These are phyloP conservation scores for Acanthopagrus latus DNA, from an alignment of 2,797 vertebrate genomes.

Conservation along the genomic window DNA sequence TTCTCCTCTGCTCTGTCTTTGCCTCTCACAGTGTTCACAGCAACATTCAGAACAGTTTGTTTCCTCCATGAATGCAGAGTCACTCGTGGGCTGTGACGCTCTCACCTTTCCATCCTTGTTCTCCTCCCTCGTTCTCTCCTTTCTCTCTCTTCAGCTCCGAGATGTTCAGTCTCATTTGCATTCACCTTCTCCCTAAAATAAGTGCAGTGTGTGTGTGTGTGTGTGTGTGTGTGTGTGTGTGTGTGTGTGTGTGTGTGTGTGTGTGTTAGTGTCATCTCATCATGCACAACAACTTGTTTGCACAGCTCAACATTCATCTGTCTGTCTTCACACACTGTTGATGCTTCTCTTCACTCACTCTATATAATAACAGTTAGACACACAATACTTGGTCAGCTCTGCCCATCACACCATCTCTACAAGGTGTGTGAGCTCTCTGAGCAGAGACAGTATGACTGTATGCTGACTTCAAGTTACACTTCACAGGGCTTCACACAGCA, in stretches of 20 bases:
- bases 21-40: conserved; percentile 9
- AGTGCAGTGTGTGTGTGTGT: too few relatives aligned
- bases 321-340: conserved; percentile 5
- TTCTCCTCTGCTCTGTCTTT: conserved; percentile 38
- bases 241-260: neutral
- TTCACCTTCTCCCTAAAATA: neutral
- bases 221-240: neutral
- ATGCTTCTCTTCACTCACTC: conserved; percentile 19
- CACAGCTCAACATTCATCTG: conserved; percentile 34
- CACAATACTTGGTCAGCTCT: too few relatives aligned
- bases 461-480: neutral
- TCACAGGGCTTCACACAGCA: neutral
- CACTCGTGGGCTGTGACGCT: neutral
- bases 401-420: too few relatives aligned
- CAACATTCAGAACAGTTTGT: conserved; percentile 18
- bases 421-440: too few relatives aligned
- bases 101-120: conserved; percentile 21
- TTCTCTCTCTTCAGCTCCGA: conserved; percentile 45
- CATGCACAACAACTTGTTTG: neutral
- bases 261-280: too few relatives aligned
- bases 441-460: too few relatives aligned
- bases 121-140: conserved; percentile 32
- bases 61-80: conserved; percentile 39
- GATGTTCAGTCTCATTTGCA: conserved; percentile 45
- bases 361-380: too few relatives aligned